These are phyloP conservation scores for Phrixothrix hirtus DNA, from an alignment of 2,888 invertebrate species.

Conservation along the genomic window DNA sequence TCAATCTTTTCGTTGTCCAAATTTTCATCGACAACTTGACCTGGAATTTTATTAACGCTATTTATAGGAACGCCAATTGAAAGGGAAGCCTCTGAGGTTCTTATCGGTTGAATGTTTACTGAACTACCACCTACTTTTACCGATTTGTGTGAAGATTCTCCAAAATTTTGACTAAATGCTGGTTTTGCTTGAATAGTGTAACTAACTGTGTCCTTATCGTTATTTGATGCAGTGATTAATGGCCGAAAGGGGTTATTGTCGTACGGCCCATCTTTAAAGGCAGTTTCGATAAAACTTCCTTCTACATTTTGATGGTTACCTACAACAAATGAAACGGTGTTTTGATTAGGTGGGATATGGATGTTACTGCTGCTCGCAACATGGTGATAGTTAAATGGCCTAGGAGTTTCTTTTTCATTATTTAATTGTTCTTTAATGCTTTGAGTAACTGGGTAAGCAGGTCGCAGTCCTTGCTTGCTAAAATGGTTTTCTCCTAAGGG, in stretches of 20 bases:
- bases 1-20: slow-evolving; percentile 43
- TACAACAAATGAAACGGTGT: slow-evolving; percentile 67
- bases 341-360: slow-evolving; percentile 65
- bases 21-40: slow-evolving; percentile 54
- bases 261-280: slow-evolving; percentile 59
- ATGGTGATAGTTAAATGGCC: slow-evolving; percentile 47
- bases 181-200: slow-evolving; percentile 35
- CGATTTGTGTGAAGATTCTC: slow-evolving; percentile 7
- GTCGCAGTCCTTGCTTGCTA: slow-evolving; percentile 35
- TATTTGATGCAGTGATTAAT: slow-evolving; percentile 29
- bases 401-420: slow-evolving; percentile 49
- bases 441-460: slow-evolving; percentile 52
- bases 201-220: slow-evolving; percentile 23
- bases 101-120: slow-evolving; percentile 52
- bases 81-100: slow-evolving; percentile 52
- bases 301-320: slow-evolving; percentile 66
- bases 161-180: slow-evolving; percentile 15
- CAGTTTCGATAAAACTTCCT: slow-evolving; percentile 53
- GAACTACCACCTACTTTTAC: slow-evolving; percentile 43
- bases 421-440: slow-evolving; percentile 53
- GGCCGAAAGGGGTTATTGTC: slow-evolving; percentile 52
- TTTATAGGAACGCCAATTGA: slow-evolving; percentile 53
- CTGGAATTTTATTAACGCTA: slow-evolving; percentile 48
- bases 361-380: slow-evolving; percentile 66
- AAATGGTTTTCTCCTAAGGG: slow-evolving; percentile 55